Evolutionary conservation across 2,888 invertebrate genomes (phyloP).

Genomic region (Dryobota labecula): DNA sequence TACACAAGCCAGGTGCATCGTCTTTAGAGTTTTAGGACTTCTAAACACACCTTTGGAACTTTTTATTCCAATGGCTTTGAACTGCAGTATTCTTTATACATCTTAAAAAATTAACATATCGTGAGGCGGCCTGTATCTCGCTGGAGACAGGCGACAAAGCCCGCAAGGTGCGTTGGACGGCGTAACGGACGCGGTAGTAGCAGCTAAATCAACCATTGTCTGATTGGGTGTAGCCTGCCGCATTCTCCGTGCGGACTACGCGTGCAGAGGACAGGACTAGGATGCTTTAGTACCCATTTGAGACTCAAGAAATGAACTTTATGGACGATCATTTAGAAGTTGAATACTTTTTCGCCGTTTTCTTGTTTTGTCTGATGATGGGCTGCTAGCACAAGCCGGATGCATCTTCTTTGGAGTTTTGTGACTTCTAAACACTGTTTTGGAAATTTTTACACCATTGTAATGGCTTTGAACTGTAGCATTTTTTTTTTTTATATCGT

Average conservation of each 20-base stretch:
- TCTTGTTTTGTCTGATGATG: too few relatives aligned
- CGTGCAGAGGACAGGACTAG: slow-evolving; percentile 51
- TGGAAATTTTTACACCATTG: too few relatives aligned
- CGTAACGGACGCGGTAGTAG: slow-evolving; percentile 84
- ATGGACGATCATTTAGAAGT: not conserved
- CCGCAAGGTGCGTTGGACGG: slow-evolving; percentile 85
- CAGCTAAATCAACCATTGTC: slow-evolving; percentile 87
- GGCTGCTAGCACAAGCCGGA: not conserved
- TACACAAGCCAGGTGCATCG: not conserved
- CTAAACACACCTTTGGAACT: too few relatives aligned
- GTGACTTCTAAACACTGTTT: too few relatives aligned
- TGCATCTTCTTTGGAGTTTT: too few relatives aligned
- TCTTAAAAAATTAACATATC: slow-evolving; percentile 85
- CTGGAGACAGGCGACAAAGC: slow-evolving; percentile 74
- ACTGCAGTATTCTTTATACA: too few relatives aligned
- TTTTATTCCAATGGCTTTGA: too few relatives aligned
- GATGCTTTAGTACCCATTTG: not conserved
- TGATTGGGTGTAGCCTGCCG: slow-evolving; percentile 85
- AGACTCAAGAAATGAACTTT: not conserved
- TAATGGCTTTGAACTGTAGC: too few relatives aligned
- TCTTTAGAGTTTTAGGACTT: too few relatives aligned
- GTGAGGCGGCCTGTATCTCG: slow-evolving; percentile 74
- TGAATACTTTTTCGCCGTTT: too few relatives aligned
- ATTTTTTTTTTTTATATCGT: too few relatives aligned
- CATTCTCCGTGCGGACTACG: slow-evolving; percentile 72